Evolutionary conservation across 2,797 vertebrate species (phyloP).

Genomic region (Sebastes nivosus): DNA sequence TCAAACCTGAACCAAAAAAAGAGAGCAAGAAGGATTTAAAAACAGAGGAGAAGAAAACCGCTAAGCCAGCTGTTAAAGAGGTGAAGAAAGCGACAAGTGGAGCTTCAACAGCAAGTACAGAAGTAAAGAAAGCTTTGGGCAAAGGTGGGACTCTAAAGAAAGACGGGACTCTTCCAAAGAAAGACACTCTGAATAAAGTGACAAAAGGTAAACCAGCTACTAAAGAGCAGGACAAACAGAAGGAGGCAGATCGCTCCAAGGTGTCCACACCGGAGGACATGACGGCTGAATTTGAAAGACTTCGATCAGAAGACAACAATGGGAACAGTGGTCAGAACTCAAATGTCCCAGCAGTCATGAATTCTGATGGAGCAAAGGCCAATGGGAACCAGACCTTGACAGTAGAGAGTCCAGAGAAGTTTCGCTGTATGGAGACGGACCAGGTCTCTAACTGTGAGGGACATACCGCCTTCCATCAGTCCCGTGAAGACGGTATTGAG

Average conservation of each 20-base stretch:
- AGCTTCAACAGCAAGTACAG: conserved; percentile 14
- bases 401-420: conserved; percentile 77
- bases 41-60: conserved; percentile 68
- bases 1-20: conserved; percentile 73
- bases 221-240: conserved; percentile 55
- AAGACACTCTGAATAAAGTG: conserved; percentile 71
- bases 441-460: conserved; percentile 71
- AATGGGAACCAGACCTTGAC: conserved; percentile 6
- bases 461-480: conserved; percentile 78
- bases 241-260: conserved; percentile 57
- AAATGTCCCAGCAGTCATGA: not conserved
- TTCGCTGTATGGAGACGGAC: conserved; percentile 62
- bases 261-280: conserved; percentile 75
- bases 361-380: not conserved
- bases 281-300: conserved; percentile 59
- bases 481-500: conserved; percentile 50
- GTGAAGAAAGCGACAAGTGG: conserved; percentile 60
- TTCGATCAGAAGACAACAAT: conserved; percentile 36
- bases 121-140: conserved; percentile 68
- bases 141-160: conserved; percentile 79
- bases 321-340: conserved; percentile 29
- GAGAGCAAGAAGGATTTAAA: conserved; percentile 84
- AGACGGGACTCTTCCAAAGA: conserved; percentile 69
- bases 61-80: conserved; percentile 66
- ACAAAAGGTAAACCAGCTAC: conserved; percentile 56